These are phyloP conservation scores for Cassiopea xamachana DNA, from an alignment of 30 jellyfish, hydroid and myxozoan species.

Conservation along the genomic window DNA sequence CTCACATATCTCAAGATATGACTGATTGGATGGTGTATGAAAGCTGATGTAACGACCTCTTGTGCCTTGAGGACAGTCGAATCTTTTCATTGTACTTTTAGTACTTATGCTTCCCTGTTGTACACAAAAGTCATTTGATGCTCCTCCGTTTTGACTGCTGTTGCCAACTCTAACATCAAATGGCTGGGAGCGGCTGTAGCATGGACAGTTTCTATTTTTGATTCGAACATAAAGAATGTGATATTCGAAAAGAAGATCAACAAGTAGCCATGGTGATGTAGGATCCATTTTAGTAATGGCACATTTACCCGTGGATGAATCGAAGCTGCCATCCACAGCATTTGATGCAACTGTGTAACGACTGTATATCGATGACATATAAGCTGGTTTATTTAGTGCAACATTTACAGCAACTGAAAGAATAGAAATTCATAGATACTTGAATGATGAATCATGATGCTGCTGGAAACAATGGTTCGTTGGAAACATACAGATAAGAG, in stretches of 20 bases:
- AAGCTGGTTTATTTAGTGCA: slow-evolving; percentile 7
- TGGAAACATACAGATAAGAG: too few relatives aligned
- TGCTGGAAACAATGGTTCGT: too few relatives aligned
- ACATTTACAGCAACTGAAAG: neutral
- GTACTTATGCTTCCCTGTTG: neutral
- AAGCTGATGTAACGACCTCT: slow-evolving; percentile 5
- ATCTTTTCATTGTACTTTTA: neutral
- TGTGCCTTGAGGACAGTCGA: neutral
- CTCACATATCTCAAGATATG: neutral
- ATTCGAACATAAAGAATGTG: neutral
- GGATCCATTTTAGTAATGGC: neutral
- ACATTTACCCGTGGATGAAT: neutral
- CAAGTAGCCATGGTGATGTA: neutral
- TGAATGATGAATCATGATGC: too few relatives aligned
- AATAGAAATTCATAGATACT: neutral
- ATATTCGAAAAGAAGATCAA: neutral
- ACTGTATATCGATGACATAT: neutral
- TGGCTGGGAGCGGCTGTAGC: neutral
- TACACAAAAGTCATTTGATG: neutral
- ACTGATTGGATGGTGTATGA: neutral
- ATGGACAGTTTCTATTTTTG: neutral
- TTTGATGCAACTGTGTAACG: neutral
- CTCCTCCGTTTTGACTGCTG: neutral
- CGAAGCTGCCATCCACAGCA: slow-evolving; percentile 1
- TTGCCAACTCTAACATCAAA: slow-evolving; percentile 7